phyloP scores from a whole-genome alignment of 2,113 vertebrate genomes.

The Ia io region DNA sequence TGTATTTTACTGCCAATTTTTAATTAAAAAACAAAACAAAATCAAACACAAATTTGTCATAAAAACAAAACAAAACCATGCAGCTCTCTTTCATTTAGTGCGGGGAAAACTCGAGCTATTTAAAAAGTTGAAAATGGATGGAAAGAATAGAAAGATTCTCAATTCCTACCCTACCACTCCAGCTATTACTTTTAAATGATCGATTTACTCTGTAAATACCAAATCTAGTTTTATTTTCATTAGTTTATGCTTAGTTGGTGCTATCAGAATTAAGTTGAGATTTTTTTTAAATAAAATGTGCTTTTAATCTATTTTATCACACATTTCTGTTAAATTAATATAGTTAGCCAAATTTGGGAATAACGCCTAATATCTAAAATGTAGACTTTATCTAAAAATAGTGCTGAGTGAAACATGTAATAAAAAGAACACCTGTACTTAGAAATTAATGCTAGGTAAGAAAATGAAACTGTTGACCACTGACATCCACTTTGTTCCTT shows the following conservation, averaged over 20 bases:
- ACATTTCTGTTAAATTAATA: constrained; percentile 20
- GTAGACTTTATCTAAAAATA: not conserved
- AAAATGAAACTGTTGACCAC: not conserved
- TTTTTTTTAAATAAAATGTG: not conserved
- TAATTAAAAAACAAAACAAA: constrained; percentile 37
- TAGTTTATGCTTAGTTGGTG: not conserved
- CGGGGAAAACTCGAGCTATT: not conserved
- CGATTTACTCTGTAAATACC: not conserved
- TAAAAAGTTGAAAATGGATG: constrained; percentile 23
- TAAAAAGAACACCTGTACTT: not conserved
- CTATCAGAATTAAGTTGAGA: not conserved
- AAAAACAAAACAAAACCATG: not conserved
- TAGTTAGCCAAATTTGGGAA: not conserved
- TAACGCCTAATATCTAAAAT: constrained; percentile 4
- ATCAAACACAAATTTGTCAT: not conserved
- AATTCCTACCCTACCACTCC: not conserved
- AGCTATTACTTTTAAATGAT: constrained; percentile 1
- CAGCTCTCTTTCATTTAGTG: not conserved
- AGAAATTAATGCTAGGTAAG: not conserved
- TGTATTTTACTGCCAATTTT: constrained; percentile 5
- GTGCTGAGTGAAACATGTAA: not conserved
- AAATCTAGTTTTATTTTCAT: constrained; percentile 10
- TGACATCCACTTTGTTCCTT: not conserved
- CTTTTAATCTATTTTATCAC: constrained; percentile 30
- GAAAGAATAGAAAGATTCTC: not conserved